Evolutionary conservation across 2,797 vertebrate species (phyloP).

Genomic region (Pampus argenteus): DNA sequence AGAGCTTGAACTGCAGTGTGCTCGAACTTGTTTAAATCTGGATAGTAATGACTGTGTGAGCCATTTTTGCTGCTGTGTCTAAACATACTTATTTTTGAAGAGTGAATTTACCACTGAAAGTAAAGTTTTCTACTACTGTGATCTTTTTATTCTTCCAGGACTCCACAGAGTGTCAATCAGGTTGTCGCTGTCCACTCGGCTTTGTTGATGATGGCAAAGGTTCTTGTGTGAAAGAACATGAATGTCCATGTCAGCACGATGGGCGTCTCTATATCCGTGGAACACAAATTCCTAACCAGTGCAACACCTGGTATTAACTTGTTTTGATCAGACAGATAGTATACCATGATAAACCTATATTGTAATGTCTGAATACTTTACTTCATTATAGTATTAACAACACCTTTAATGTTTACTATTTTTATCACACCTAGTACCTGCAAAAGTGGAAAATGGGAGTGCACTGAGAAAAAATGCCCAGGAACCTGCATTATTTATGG

Average conservation of each 20-base stretch:
- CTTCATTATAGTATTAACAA: constrained; percentile 1
- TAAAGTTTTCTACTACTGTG: constrained; percentile 10
- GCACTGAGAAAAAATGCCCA: constrained; percentile 84
- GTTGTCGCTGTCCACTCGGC: constrained; percentile 90
- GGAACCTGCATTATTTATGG: constrained; percentile 92
- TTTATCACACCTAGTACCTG: constrained; percentile 85
- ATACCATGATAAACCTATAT: background rate
- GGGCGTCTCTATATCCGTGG: constrained; percentile 83
- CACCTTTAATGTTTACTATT: background rate
- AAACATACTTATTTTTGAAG: background rate
- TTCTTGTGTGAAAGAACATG: constrained; percentile 83
- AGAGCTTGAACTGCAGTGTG: constrained; percentile 68
- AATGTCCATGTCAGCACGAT: constrained; percentile 92
- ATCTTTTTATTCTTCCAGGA: constrained; percentile 51
- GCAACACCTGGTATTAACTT: constrained; percentile 91
- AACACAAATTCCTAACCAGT: constrained; percentile 83
- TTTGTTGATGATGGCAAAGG: constrained; percentile 88
- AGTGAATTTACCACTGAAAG: too few species aligned
- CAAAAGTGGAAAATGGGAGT: constrained; percentile 88
- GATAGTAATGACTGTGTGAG: constrained; percentile 80
- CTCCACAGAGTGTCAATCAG: constrained; percentile 87
- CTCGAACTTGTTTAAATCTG: constrained; percentile 78
- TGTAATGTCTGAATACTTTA: background rate
- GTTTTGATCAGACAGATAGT: background rate
- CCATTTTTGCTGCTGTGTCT: background rate